Base-by-base conservation (phyloP, 2,797 vertebrate species). In the Paguma larvata region DNA sequence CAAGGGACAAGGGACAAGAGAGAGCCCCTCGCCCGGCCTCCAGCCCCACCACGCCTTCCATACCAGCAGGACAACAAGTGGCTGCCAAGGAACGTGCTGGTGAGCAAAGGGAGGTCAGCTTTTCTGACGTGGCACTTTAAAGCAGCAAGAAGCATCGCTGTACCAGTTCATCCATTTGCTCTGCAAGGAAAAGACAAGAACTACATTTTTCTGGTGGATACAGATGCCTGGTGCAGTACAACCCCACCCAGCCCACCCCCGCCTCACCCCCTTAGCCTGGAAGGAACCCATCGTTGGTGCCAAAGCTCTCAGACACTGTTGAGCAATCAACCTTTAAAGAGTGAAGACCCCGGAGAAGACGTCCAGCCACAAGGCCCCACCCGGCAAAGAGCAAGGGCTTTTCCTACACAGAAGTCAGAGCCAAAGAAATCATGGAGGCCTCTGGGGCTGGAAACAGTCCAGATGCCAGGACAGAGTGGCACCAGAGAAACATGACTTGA, bases 61-160 rank as follows among this genome's bases (percentile, higher is more conserved):
- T 99, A 99, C 99, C 99, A 99, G 99, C 99, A 99, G 87, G 99
- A 98, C 97, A 99, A 99, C 99, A 99, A 99, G 98, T 99, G 99
- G 98, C 99, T 99, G 93, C 99, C 99, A 21, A 99, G 99, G 97
- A 99, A 99, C 0, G 99, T 99, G 97, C 99, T 99, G 85, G 99
- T 99, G 98, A 99, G 99, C 87, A 99, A 98, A 85, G 99, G 99
- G 95, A 99, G 99, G 95, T 99, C 99, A 0, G 99, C 99, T 98
- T 99, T 99, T 98, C 99, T 99, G 80, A 99, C 99, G 96, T 99
- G 99, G 97, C 97, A 99, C 98, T 99, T 99, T 95, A 99, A 98
- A 63, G 99, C 99, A 44, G 99, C 89, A 99, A 99, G 98, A 99
- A 99, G 97, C 99, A 99, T 97, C 99, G 99, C 95, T 99, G 92